Evolutionary conservation across 2,797 vertebrate genomes (phyloP).

Genomic region (Sarcophilus harrisii): DNA sequence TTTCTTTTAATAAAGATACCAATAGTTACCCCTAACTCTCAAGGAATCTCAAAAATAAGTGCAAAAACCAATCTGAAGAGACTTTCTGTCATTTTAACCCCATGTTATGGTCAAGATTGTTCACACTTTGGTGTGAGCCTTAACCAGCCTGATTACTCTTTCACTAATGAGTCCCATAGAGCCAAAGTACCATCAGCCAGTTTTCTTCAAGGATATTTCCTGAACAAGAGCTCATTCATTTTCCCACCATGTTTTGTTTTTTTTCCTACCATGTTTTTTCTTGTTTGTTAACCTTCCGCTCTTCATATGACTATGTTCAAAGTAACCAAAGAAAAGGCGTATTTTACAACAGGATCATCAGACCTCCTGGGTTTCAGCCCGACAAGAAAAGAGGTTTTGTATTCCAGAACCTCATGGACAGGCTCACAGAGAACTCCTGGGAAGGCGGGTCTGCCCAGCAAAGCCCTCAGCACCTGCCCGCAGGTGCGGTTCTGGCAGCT

Average conservation of each 20-base stretch:
- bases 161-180: constrained; percentile 40
- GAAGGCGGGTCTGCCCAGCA: background rate
- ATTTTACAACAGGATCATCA: background rate
- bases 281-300: background rate
- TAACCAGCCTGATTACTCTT: constrained; percentile 19
- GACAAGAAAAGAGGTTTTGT: constrained; percentile 19
- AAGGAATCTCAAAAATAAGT: constrained; percentile 12
- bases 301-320: constrained; percentile 35
- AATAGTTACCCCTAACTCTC: background rate
- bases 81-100: constrained; percentile 40
- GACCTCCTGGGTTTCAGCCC: constrained; percentile 17
- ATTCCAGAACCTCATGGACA: background rate
- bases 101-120: background rate
- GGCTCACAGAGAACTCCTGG: background rate
- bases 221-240: constrained; percentile 26
- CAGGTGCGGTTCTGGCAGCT: background rate
- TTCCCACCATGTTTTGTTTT: background rate
- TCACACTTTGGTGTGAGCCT: background rate
- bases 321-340: background rate
- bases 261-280: background rate
- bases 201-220: constrained; percentile 20
- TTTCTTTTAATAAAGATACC: background rate
- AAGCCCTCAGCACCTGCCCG: background rate
- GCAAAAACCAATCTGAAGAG: constrained; percentile 11
- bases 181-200: background rate